Conservation (phyloP, 2,888 invertebrate species). For the Tetragonisca angustula region DNA sequence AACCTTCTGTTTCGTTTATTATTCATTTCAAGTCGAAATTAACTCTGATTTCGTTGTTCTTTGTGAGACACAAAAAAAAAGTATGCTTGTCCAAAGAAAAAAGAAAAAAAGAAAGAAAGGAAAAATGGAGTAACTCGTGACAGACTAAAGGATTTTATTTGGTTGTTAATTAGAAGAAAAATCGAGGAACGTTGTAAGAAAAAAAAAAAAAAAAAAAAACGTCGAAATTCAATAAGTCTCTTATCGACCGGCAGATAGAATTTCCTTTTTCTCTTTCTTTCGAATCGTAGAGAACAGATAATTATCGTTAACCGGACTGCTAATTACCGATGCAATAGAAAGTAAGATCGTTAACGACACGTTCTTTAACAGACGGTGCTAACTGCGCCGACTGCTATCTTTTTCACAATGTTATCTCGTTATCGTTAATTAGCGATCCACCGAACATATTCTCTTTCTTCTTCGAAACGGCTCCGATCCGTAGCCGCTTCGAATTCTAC, state of each 20-base stretch:
- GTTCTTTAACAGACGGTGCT: slow-evolving; percentile 11
- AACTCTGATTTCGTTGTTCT: too few relatives aligned
- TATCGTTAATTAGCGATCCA: slow-evolving; percentile 5
- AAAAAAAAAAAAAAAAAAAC: neutral
- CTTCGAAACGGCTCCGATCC: neutral
- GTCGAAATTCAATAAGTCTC: slow-evolving; percentile 15
- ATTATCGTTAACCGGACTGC: slow-evolving; percentile 31
- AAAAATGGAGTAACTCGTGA: too few relatives aligned
- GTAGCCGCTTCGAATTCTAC: neutral
- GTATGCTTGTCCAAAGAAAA: neutral
- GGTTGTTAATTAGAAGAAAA: too few relatives aligned
- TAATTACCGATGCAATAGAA: slow-evolving; percentile 36
- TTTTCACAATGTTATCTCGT: slow-evolving; percentile 3
- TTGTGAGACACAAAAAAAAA: neutral
- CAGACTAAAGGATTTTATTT: too few relatives aligned
- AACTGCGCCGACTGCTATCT: slow-evolving; percentile 10
- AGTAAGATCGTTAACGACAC: slow-evolving; percentile 23
- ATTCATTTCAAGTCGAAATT: too few relatives aligned
- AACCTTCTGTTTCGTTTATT: too few relatives aligned
- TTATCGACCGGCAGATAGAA: slow-evolving; percentile 16
- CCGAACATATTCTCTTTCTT: too few relatives aligned
- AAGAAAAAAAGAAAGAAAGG: neutral
- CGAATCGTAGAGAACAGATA: neutral
- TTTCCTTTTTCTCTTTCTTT: neutral
- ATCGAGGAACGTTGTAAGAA: neutral